A percentile compares a stretch with the other conserved stretches of the same genome.
Conservation (phyloP, 2,888 invertebrate genomes). For the Schizaphis graminum region DNA sequence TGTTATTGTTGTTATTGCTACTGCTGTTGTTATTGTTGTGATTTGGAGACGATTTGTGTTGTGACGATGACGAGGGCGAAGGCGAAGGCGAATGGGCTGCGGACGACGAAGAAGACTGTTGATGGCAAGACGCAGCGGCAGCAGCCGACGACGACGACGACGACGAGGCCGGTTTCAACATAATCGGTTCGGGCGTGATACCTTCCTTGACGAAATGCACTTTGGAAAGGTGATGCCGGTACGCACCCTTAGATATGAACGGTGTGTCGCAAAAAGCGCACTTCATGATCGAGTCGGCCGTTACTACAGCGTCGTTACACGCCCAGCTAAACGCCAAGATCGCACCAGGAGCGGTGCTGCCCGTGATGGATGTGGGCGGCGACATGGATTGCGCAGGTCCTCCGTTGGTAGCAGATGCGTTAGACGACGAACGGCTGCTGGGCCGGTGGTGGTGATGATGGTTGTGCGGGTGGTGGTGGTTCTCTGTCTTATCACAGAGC, state of each 20-base stretch:
- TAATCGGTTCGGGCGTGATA: slow-evolving; percentile 83
- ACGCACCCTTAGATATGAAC: slow-evolving; percentile 96
- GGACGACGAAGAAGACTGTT: slow-evolving; percentile 69
- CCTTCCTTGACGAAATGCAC: slow-evolving; percentile 96
- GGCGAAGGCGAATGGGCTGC: slow-evolving; percentile 44
- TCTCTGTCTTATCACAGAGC: slow-evolving; percentile 95
- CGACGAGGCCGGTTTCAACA: slow-evolving; percentile 72
- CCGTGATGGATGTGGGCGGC: slow-evolving; percentile 65
- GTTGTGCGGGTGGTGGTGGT: slow-evolving; percentile 75
- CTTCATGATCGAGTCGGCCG: slow-evolving; percentile 90
- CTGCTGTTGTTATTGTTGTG: slow-evolving; percentile 67
- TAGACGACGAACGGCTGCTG: slow-evolving; percentile 69
- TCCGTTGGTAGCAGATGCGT: slow-evolving; percentile 68
- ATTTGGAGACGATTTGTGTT: slow-evolving; percentile 50
- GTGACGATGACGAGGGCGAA: slow-evolving; percentile 43
- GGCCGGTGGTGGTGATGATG: slow-evolving; percentile 67
- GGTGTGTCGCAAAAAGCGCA: slow-evolving; percentile 96
- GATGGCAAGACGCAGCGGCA: background rate
- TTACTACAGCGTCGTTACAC: slow-evolving; percentile 91
- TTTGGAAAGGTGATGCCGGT: slow-evolving; percentile 94
- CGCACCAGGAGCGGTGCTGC: slow-evolving; percentile 78
- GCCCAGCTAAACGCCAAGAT: slow-evolving; percentile 95
- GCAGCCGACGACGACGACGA: background rate
- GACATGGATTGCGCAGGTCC: slow-evolving; percentile 56
- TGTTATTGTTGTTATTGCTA: slow-evolving; percentile 67